Evolutionary conservation across 1,140 invertebrate genomes (phyloP), one percentile per base, ranked within the genome.

Genomic region (Saccostrea glomerata): DNA sequence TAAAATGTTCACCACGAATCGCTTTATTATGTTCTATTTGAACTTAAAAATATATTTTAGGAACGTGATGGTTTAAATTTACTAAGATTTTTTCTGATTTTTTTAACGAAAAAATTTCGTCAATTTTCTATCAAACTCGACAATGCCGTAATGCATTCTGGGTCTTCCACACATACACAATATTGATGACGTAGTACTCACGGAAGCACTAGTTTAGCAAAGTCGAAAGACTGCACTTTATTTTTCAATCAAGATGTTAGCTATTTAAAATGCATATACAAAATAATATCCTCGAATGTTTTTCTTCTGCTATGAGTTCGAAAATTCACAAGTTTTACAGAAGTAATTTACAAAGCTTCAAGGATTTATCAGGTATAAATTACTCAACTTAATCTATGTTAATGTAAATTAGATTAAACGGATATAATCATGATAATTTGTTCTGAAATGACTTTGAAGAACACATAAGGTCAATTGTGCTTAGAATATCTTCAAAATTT

Each of bases 141-240:
- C 30, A 13, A 77, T 30, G 70, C 70, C 83, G 89, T 36, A 90
- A 83, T 90, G 90, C 86, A 90, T 90, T 88, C 4, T 90, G 89
- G 89, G 88, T 70, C 30, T 36, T 36, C 30, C 0, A 85, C 77
- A 86, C 90, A n/a, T n/a, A 88, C 91, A 87, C 7, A 87, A 88
- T 88, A 47, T 17, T 90, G 89, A 92, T 92, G 92, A 92, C 92
- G 92, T 92, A 91, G 88, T 89, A 87, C 90, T 90, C 40, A 84
- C 25, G 73, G 84, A 82, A 87, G 20, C 13, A 60, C 58, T 9
- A 47, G 47, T 47, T 9, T 47, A 47, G 47, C 1, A 47, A 47
- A 9, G 47, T 7, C 6, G 6, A 47, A 9, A 13, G 20, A 17
- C 58, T 63, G 6, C 17, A 20, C 58, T 63, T 63, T 63, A 63